These are phyloP conservation scores for Ptyas mucosa DNA, from an alignment of 2,113 vertebrate genomes.

Conservation along the genomic window DNA sequence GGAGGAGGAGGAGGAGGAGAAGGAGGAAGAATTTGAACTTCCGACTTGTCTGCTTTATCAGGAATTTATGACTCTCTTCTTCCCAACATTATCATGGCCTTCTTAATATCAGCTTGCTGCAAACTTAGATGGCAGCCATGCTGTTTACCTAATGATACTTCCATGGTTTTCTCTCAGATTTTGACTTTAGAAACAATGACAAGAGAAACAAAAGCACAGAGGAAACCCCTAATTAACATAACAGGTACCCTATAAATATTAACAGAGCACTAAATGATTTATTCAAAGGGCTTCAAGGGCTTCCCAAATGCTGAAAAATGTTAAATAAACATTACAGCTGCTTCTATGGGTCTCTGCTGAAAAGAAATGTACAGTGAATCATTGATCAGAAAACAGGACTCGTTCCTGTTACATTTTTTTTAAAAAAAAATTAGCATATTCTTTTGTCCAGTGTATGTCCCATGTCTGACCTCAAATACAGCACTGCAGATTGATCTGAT, in stretches of 20 bases:
- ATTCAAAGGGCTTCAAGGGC: background rate
- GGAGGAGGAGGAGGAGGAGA: too few species aligned
- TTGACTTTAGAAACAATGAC: background rate
- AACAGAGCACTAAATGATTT: constrained; percentile 3
- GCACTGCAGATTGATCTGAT: background rate
- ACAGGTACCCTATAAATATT: constrained; percentile 14
- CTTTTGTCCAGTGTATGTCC: background rate
- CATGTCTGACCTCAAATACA: background rate
- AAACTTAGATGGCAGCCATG: background rate
- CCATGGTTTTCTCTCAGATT: background rate
- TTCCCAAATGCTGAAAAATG: background rate
- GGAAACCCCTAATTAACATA: constrained; percentile 14
- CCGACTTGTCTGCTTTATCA: background rate
- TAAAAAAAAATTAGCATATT: background rate
- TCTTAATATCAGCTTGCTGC: background rate
- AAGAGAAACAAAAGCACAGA: background rate
- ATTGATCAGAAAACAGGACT: background rate
- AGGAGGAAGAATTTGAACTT: background rate
- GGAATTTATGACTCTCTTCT: background rate
- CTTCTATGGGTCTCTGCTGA: background rate
- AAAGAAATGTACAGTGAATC: background rate
- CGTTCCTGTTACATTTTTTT: background rate
- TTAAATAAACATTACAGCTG: constrained; percentile 3
- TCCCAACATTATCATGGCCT: background rate
- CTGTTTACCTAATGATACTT: background rate